Percentiles rank a stretch among this genome's conserved stretches.
Evolutionary conservation across 2,113 vertebrate genomes (phyloP).

Genomic region (Phylloscopus whistleri): DNA sequence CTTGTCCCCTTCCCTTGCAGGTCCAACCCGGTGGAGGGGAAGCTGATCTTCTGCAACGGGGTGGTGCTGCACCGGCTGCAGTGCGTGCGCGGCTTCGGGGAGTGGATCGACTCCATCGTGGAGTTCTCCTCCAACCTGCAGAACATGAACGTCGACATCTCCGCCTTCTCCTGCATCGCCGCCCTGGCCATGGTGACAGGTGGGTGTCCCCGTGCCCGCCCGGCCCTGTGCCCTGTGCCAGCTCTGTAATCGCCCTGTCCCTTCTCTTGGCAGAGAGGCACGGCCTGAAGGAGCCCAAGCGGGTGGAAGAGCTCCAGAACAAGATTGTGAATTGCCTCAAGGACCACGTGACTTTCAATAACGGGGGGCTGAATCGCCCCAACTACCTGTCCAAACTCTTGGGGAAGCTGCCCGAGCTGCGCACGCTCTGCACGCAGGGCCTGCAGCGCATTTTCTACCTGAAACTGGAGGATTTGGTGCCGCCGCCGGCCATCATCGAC

Average conservation of each 20-base stretch:
- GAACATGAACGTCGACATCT: constrained; percentile 98
- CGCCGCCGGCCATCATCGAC: constrained; percentile 99
- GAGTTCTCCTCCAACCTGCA: constrained; percentile 98
- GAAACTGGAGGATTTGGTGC: constrained; percentile 98
- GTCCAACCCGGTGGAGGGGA: constrained; percentile 98
- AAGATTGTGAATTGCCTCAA: constrained; percentile 99
- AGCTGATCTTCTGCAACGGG: constrained; percentile 99
- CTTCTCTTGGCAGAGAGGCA: constrained; percentile 86
- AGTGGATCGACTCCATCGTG: constrained; percentile 98
- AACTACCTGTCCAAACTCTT: constrained; percentile 99
- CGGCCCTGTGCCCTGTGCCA: no score
- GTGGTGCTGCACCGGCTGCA: constrained; percentile 97
- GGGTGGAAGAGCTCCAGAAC: constrained; percentile 97
- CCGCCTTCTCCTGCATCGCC: constrained; percentile 97
- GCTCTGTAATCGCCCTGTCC: no score
- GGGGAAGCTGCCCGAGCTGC: constrained; percentile 98
- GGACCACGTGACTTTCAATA: constrained; percentile 98
- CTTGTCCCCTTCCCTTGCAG: constrained; percentile 79
- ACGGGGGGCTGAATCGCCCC: constrained; percentile 92
- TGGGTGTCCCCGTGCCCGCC: constrained; percentile 69
- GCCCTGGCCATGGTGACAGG: constrained; percentile 99
- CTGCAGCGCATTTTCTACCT: constrained; percentile 99
- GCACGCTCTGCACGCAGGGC: constrained; percentile 98
- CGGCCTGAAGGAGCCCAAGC: constrained; percentile 95
- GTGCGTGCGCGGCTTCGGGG: constrained; percentile 97